Percentiles rank a stretch among this genome's conserved stretches.
Evolutionary conservation across 2,888 invertebrate species (phyloP).

Genomic region (Perizoma flavofasciatum): DNA sequence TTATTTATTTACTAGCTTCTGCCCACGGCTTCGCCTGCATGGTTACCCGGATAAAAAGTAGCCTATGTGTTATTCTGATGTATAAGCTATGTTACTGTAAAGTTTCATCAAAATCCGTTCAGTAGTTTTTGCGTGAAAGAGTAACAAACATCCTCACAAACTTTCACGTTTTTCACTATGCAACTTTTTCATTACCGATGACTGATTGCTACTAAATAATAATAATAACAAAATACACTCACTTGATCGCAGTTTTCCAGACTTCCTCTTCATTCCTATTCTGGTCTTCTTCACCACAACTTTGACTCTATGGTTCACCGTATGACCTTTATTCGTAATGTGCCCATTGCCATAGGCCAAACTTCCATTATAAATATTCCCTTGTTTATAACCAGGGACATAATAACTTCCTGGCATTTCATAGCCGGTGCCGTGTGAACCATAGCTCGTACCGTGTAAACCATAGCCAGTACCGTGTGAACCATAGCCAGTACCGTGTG

Average conservation of each 20-base stretch:
- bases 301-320: slow-evolving; percentile 62
- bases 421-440: slow-evolving; percentile 14
- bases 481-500: slow-evolving; percentile 15
- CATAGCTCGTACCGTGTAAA: slow-evolving; percentile 14
- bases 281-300: slow-evolving; percentile 66
- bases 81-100: too few relatives aligned
- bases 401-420: slow-evolving; percentile 32
- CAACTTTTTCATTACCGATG: too few relatives aligned
- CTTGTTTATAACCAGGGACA: slow-evolving; percentile 47
- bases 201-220: too few relatives aligned
- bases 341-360: slow-evolving; percentile 50
- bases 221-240: too few relatives aligned
- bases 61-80: too few relatives aligned
- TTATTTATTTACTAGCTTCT: too few relatives aligned
- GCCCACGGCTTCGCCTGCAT: too few relatives aligned
- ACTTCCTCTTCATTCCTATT: slow-evolving; percentile 48
- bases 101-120: too few relatives aligned
- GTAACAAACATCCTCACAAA: too few relatives aligned
- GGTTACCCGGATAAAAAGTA: too few relatives aligned
- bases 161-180: too few relatives aligned
- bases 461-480: slow-evolving; percentile 16
- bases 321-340: slow-evolving; percentile 61
- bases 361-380: slow-evolving; percentile 52
- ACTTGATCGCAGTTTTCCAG: slow-evolving; percentile 9
- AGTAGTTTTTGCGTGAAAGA: too few relatives aligned